Conservation (phyloP, 2,797 vertebrate genomes). For the Hoplostethus mediterraneus region DNA sequence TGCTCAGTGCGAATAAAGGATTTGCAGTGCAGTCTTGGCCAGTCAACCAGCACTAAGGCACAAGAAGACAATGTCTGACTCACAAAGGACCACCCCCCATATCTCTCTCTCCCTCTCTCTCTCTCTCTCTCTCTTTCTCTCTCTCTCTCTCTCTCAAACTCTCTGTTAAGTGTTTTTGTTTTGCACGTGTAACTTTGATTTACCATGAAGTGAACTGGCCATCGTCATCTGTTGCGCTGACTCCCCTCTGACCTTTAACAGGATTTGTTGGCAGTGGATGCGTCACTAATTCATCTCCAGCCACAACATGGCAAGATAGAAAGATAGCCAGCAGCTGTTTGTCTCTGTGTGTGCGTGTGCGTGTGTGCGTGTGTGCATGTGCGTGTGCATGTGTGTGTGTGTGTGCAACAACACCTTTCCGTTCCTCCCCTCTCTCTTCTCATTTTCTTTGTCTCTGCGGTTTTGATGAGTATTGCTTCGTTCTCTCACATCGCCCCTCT, state of each 20-base stretch:
- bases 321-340: conserved; percentile 41
- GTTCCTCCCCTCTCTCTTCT: conserved; percentile 9
- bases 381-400: too few relatives aligned
- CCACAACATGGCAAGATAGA: conserved; percentile 49
- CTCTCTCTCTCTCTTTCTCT: background rate
- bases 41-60: conserved; percentile 63
- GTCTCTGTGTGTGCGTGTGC: conserved; percentile 30
- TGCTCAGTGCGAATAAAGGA: conserved; percentile 24
- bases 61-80: conserved; percentile 66
- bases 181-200: conserved; percentile 41
- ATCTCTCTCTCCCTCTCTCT: conserved; percentile 2
- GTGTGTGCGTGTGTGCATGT: conserved; percentile 3
- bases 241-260: conserved; percentile 64
- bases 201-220: conserved; percentile 5
- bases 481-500: conserved; percentile 14
- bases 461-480: conserved; percentile 21
- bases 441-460: conserved; percentile 28
- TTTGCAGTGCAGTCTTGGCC: conserved; percentile 48
- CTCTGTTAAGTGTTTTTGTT: conserved; percentile 8
- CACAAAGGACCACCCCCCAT: conserved; percentile 37
- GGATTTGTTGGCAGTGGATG: conserved; percentile 57
- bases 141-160: conserved; percentile 12
- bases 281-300: conserved; percentile 58
- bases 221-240: conserved; percentile 54
- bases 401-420: conserved; percentile 29